Conservation (phyloP, 1,140 invertebrate species). For the Laupala kohalensis region DNA sequence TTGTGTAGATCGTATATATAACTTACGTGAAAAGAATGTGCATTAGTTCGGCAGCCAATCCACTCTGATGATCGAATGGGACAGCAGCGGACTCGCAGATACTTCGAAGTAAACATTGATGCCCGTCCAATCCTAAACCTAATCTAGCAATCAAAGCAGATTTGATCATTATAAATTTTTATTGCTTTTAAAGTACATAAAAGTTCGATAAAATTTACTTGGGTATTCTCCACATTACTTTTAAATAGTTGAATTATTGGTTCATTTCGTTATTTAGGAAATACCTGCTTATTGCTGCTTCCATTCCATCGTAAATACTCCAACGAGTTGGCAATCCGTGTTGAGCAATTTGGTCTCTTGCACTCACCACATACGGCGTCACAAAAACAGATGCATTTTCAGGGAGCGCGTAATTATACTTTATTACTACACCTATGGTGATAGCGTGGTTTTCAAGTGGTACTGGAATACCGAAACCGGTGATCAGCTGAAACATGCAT, state of each 20-base stretch:
- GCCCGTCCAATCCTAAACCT: neutral
- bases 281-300: neutral
- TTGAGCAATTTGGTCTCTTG: neutral
- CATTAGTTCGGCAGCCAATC: neutral
- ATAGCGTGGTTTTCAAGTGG: slow-evolving; percentile 44
- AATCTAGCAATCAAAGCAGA: neutral
- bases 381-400: slow-evolving; percentile 39
- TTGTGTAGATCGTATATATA: no score
- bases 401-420: slow-evolving; percentile 44
- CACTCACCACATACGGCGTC: neutral
- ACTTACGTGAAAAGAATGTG: neutral
- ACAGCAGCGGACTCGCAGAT: neutral
- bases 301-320: neutral
- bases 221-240: no score
- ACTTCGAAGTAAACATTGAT: neutral
- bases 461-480: slow-evolving; percentile 48
- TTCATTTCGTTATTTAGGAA: no score
- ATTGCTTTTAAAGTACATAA: neutral
- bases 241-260: no score
- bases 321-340: neutral
- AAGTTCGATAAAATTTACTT: neutral
- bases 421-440: slow-evolving; percentile 47
- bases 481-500: slow-evolving; percentile 44
- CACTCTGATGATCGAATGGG: neutral
- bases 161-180: neutral